These are phyloP conservation scores for Rosalia funebris DNA, from an alignment of 2,888 invertebrate species.

Conservation along the genomic window DNA sequence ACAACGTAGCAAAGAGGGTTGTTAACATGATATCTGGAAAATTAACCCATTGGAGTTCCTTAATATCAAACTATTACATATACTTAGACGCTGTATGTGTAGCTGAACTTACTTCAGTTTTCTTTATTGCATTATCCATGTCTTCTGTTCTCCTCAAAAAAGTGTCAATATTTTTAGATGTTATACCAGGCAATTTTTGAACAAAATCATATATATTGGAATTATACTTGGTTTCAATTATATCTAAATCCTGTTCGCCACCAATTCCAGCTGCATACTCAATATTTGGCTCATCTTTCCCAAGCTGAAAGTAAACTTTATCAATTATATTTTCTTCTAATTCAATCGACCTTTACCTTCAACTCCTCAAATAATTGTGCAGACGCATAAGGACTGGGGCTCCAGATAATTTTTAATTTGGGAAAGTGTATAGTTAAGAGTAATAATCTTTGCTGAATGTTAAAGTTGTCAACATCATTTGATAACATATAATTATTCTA, in stretches of 20 bases:
- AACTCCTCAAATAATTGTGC: conserved; percentile 96
- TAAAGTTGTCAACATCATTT: conserved; percentile 78
- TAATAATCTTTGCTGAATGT: conserved; percentile 87
- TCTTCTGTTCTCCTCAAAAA: conserved; percentile 78
- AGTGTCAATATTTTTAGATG: conserved; percentile 82
- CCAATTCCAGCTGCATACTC: conserved; percentile 78
- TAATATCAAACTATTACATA: no score
- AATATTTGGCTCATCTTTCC: conserved; percentile 82
- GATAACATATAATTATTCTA: conserved; percentile 85
- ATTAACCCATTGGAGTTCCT: no score
- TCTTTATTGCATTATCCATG: conserved; percentile 56
- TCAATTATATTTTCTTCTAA: no score
- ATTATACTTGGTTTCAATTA: conserved; percentile 68
- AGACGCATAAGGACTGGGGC: conserved; percentile 94
- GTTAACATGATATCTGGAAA: no score
- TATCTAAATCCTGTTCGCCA: conserved; percentile 70
- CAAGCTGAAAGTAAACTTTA: conserved; percentile 76
- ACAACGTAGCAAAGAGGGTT: no score
- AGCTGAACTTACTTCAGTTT: conserved; percentile 51
- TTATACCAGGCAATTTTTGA: conserved; percentile 90
- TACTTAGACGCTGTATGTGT: no score
- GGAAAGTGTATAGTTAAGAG: conserved; percentile 96
- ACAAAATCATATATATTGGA: conserved; percentile 71
- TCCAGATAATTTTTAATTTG: conserved; percentile 92
- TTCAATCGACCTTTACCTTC: conserved; percentile 76